These are phyloP conservation scores for Ostrea edulis DNA, from an alignment of 1,140 invertebrate species.

Conservation along the genomic window DNA sequence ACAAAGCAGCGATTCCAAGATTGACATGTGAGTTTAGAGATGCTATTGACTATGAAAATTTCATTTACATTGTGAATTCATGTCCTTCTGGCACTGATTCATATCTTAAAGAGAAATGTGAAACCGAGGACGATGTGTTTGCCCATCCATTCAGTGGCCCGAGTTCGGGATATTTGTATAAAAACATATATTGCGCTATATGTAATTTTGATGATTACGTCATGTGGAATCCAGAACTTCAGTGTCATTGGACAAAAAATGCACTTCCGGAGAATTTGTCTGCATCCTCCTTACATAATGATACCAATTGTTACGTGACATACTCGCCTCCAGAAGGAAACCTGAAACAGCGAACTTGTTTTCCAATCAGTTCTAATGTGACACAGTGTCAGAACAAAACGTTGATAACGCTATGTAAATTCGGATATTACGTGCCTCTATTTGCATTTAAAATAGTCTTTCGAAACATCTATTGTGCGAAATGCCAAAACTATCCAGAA, in stretches of 20 bases:
- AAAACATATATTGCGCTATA: conserved; percentile 54
- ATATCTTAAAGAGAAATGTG: conserved; percentile 36
- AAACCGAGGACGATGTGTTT: conserved; percentile 1
- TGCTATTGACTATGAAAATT: conserved; percentile 43
- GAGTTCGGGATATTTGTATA: conserved; percentile 43
- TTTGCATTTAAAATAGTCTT: conserved; percentile 35
- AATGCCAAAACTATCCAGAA: conserved; percentile 40
- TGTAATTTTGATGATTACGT: conserved; percentile 49
- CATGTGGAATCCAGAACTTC: conserved; percentile 38
- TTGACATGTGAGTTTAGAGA: conserved; percentile 47
- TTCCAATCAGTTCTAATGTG: conserved; percentile 34
- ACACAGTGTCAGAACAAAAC: not conserved
- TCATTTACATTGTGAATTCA: conserved; percentile 46
- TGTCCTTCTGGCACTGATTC: conserved; percentile 38
- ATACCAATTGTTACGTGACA: conserved; percentile 41
- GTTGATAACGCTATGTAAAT: conserved; percentile 11
- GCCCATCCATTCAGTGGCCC: conserved; percentile 35
- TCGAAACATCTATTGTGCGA: conserved; percentile 49
- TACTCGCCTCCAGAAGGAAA: conserved; percentile 21
- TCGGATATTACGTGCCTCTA: conserved; percentile 9
- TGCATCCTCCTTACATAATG: conserved; percentile 17
- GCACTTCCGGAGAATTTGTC: conserved; percentile 22
- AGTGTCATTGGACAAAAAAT: conserved; percentile 49
- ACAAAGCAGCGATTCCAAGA: not conserved
- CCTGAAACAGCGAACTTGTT: conserved; percentile 39